A percentile compares a stretch with the other conserved stretches of the same genome.
These are phyloP conservation scores for Chironex yamaguchii DNA, from an alignment of 30 jellyfish, hydroid and myxozoan species.

Conservation along the genomic window DNA sequence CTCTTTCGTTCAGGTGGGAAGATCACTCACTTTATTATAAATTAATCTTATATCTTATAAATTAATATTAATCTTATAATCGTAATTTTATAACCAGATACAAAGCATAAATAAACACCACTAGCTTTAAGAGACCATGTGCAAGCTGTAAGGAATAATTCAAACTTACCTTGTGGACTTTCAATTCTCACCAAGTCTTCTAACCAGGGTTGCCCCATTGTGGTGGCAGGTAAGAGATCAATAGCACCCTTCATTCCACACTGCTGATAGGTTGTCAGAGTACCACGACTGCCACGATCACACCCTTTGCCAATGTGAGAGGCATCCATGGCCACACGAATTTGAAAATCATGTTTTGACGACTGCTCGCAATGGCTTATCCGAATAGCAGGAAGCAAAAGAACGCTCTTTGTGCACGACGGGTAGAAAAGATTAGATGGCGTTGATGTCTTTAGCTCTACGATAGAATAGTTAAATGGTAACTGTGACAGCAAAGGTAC, in stretches of 20 bases:
- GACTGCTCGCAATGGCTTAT: constrained; percentile 55
- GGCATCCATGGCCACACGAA: constrained; percentile 65
- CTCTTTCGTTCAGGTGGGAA: no score
- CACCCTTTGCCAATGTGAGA: constrained; percentile 75
- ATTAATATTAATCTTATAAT: no score
- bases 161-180: constrained; percentile 68
- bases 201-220: constrained; percentile 31
- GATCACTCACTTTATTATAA: no score
- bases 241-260: constrained; percentile 58
- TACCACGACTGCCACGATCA: constrained; percentile 61
- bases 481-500: no score
- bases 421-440: constrained; percentile 29
- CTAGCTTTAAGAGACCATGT: no score
- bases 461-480: no score
- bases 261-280: constrained; percentile 31
- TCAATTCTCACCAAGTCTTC: constrained; percentile 56
- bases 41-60: no score
- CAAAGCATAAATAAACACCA: no score
- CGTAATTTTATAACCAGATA: no score
- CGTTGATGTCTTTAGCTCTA: not conserved
- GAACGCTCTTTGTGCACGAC: constrained; percentile 59
- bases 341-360: constrained; percentile 43
- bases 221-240: constrained; percentile 67
- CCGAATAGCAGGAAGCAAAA: constrained; percentile 21
- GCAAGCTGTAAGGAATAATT: no score